These are phyloP conservation scores for Uromys caudimaculatus DNA, from an alignment of 2,797 vertebrate genomes.

Conservation along the genomic window DNA sequence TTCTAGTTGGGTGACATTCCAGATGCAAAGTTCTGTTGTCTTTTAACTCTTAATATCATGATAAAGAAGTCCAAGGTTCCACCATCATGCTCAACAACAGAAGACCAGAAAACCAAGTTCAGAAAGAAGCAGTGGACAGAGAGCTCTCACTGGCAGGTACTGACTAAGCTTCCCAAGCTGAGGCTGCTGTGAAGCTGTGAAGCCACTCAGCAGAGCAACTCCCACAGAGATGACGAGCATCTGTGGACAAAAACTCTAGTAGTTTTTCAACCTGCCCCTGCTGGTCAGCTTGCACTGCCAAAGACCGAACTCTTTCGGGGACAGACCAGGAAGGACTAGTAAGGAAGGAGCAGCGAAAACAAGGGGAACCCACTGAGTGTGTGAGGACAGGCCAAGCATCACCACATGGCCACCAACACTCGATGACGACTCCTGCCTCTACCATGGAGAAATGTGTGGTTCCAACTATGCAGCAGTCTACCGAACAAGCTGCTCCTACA, in stretches of 20 bases:
- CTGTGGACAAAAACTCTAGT: not conserved
- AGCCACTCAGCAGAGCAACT: not conserved
- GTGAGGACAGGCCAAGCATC: not conserved
- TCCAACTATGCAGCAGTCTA: not conserved
- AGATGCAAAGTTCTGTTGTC: not conserved
- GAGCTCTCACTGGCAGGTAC: not conserved
- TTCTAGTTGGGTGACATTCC: not conserved
- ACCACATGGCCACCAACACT: too few relatives aligned
- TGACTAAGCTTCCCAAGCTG: rapidly evolving
- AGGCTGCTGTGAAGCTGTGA: not conserved
- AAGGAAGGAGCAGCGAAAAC: not conserved
- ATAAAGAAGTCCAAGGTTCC: not conserved
- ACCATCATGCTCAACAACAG: not conserved
- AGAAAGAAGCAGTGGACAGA: not conserved
- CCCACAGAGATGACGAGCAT: not conserved
- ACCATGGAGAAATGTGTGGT: not conserved
- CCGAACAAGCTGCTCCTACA: not conserved
- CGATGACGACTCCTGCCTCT: not conserved
- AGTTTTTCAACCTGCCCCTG: too few relatives aligned
- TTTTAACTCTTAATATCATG: not conserved
- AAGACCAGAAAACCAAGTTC: not conserved
- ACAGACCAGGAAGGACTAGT: too few relatives aligned
- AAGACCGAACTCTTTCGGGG: not conserved
- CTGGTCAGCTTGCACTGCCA: not conserved
- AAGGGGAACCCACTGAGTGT: not conserved